phyloP scores from a whole-genome alignment of 2,888 invertebrate species.

The Drosophila fulvimacula region DNA sequence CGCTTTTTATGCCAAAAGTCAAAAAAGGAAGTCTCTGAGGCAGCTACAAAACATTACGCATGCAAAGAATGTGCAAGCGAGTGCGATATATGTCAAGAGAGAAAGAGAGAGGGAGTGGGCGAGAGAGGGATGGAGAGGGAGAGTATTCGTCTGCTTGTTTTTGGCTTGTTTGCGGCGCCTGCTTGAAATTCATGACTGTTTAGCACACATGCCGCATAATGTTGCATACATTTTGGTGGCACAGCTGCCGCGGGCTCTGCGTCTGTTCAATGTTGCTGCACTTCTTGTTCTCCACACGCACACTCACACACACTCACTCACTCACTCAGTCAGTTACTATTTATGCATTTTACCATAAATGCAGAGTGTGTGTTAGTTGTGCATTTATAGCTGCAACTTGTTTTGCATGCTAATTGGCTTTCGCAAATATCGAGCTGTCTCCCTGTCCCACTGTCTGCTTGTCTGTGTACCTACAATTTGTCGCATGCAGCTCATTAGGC shows the following conservation, averaged over 20 bases:
- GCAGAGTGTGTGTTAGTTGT: slow-evolving; percentile 55
- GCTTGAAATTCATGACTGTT: slow-evolving; percentile 79
- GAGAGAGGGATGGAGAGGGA: neutral
- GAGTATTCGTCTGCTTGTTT: slow-evolving; percentile 10
- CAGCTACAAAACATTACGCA: slow-evolving; percentile 66
- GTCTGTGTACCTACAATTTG: slow-evolving; percentile 51
- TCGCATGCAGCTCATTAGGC: slow-evolving; percentile 61
- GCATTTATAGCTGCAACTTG: slow-evolving; percentile 71
- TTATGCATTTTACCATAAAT: slow-evolving; percentile 72
- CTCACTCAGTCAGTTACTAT: slow-evolving; percentile 41
- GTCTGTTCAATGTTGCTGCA: slow-evolving; percentile 24
- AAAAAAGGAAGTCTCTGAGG: slow-evolving; percentile 45
- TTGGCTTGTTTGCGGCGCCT: slow-evolving; percentile 55
- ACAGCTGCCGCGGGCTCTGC: slow-evolving; percentile 53
- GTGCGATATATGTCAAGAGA: neutral
- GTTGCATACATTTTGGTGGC: slow-evolving; percentile 72
- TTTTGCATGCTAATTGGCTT: slow-evolving; percentile 78
- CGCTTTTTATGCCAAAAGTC: slow-evolving; percentile 61
- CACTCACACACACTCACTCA: neutral
- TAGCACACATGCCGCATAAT: slow-evolving; percentile 79
- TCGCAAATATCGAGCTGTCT: slow-evolving; percentile 13
- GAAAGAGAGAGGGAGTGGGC: neutral
- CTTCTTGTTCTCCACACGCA: slow-evolving; percentile 38
- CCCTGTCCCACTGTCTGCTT: neutral
- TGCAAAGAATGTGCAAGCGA: slow-evolving; percentile 64